Base-by-base conservation (phyloP, 2,113 vertebrate species). In the Bos javanicus region DNA sequence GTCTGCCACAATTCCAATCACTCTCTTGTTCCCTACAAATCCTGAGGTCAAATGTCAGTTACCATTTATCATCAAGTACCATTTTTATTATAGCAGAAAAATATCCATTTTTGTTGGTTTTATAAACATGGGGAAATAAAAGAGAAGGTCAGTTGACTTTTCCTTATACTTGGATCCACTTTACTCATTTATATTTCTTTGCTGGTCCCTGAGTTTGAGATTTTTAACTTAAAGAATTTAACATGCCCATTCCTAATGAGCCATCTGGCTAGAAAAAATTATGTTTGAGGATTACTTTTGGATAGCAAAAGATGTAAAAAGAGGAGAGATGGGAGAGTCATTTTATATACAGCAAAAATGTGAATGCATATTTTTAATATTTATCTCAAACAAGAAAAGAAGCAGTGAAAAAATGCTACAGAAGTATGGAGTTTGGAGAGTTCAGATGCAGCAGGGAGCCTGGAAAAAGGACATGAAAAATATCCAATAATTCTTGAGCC, bases 171-270 rank as follows among this genome's bases (percentile, higher is more conserved):
- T 56, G 43, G 25, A 15, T 26, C 62, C 76, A 36, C 46, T 56
- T 57, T 71, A 60, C 50, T 52, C n/a, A 39, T 17, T 80, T 57
- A 12, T 36, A 13, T 7, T 81, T 39, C 9, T 28, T 81, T 39
- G 26, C 67, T 36, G n/a, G 28, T 78, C 67, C 76, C 91, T 48
- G 81, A 43, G 33, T 80, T 88, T 88, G 71, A 90, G 74, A 71
- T 12, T 87, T 87, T 94, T 97, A 36, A 94, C 57, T 26, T 82
- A 83, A 91, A 33, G 50, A 60, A 91, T 60, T 90, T 90, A 92
- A 48, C 39, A 36, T 60, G 21, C 1, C 33, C 50, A 78, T 33
- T 13, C 9, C 21, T 76, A 15, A 2, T 15, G 62, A 93, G 23
- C 57, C 56, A 90, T 59, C 95, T 48, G 30, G 43, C 64, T 50